Base-by-base conservation (phyloP, 2,888 invertebrate species). In the Epinotia ramella region DNA sequence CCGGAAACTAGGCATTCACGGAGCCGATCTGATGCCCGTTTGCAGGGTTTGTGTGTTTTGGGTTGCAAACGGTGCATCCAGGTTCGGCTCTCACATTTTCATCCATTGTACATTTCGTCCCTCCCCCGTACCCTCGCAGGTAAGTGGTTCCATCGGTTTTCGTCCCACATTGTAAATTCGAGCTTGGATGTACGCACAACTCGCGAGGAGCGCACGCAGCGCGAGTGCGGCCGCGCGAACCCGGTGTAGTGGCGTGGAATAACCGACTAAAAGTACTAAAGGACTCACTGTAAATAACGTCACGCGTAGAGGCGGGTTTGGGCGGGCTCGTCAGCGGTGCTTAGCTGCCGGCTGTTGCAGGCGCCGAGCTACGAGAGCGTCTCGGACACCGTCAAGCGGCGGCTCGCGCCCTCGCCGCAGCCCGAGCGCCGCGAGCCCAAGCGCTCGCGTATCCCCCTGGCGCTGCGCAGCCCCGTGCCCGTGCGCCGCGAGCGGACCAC, bases 341-440 rank as follows among this genome's bases (percentile, higher is more conserved):
- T 64, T 64, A 56, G 53, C 71, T 40, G 53, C 53, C 20, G 62
- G 73, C 73, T 73, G 73, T 73, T 73, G 73, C 73, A 73, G 73
- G 59, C 66, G 59, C 65, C 57, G 59, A 59, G 66, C 40, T 59
- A 46, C 66, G 49, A n/a, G 59, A n/a, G 46, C 81, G 95, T 96
- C 20, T 95, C 96, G 73, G 96, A 96, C 87, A 96, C 96, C 5
- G 96, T 96, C 78, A 95, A 96, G 82, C 94, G 96, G 74, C 92
- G 95, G 20, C 88, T 95, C 78, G 95, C 95, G 83, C 33, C 73
- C 76, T 86, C 93, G 57, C 94, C 94, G 11, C 95, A 93, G 64
- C 80, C 86, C 7, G 90, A 90, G 57, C 88, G 84, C 73, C 89
- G 90, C 0, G 91, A 91, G 64, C 82, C 85, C n/a, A 94, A 94